Conservation (phyloP, 2,113 vertebrate species). For the Mormyrus iriodes region DNA sequence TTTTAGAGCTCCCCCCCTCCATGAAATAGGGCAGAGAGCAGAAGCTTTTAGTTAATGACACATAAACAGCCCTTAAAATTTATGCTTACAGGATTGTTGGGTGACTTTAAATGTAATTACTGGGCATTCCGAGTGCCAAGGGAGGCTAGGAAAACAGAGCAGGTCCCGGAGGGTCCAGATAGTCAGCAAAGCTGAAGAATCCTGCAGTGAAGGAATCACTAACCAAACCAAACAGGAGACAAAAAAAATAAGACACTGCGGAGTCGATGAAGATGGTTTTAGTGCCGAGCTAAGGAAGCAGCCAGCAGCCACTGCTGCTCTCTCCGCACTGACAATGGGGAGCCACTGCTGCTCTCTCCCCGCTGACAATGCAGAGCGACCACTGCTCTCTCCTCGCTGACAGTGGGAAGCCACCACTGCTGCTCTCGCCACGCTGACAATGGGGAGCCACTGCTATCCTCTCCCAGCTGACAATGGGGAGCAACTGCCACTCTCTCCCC, state of each 20-base stretch:
- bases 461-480: too few species aligned
- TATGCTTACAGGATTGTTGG: conserved; percentile 38
- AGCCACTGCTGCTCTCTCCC: conserved; percentile 14
- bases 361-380: background rate
- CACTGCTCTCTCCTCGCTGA: background rate
- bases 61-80: conserved; percentile 31
- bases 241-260: conserved; percentile 5
- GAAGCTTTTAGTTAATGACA: conserved; percentile 34
- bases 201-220: conserved; percentile 33
- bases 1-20: conserved; percentile 33
- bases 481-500: too few species aligned
- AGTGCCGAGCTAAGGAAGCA: conserved; percentile 35
- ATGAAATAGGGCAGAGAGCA: conserved; percentile 37
- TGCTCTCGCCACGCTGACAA: background rate
- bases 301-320: conserved; percentile 48
- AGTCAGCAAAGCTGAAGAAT: conserved; percentile 30
- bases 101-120: conserved; percentile 41
- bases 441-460: background rate
- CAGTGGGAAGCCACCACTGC: too few species aligned
- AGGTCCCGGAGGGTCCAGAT: conserved; percentile 19
- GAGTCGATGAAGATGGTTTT: conserved; percentile 37
- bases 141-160: conserved; percentile 24
- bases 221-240: conserved; percentile 36
- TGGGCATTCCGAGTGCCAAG: background rate
- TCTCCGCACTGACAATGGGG: conserved; percentile 20